A percentile compares a stretch with the other conserved stretches of the same genome.
These are phyloP conservation scores for Falco rusticolus DNA, from an alignment of 2,797 vertebrate genomes.

Conservation along the genomic window DNA sequence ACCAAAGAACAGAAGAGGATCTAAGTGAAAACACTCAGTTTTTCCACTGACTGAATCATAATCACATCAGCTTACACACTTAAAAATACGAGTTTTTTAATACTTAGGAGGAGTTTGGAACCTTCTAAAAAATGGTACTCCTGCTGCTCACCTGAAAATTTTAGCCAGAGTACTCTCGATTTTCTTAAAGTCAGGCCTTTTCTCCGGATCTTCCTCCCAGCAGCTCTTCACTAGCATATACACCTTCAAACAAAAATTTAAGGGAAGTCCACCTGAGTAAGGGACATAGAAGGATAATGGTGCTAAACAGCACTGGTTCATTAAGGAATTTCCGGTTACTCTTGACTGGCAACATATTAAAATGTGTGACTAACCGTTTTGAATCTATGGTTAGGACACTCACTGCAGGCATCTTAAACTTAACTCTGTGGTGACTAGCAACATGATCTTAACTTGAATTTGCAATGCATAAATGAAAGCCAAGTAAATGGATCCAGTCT, in stretches of 20 bases:
- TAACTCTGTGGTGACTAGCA: slow-evolving; percentile 15
- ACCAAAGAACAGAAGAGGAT: not conserved
- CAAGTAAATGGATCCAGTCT: not conserved
- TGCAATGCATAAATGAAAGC: slow-evolving; percentile 7
- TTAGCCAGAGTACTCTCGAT: slow-evolving; percentile 89
- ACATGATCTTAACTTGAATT: slow-evolving; percentile 7
- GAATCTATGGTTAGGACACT: slow-evolving; percentile 33
- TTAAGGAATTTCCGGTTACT: slow-evolving; percentile 31
- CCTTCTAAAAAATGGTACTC: not conserved
- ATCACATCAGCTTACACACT: not conserved
- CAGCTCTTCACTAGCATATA: slow-evolving; percentile 89
- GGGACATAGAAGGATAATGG: not conserved
- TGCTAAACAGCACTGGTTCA: not conserved
- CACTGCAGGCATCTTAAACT: not conserved
- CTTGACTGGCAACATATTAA: slow-evolving; percentile 36
- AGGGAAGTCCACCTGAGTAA: not conserved
- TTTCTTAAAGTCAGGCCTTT: slow-evolving; percentile 94
- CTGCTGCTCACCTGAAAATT: slow-evolving; percentile 88
- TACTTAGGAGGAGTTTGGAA: not conserved
- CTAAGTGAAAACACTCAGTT: not conserved
- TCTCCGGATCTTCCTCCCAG: slow-evolving; percentile 98
- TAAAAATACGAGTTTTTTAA: slow-evolving; percentile 9
- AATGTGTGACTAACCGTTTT: slow-evolving; percentile 37
- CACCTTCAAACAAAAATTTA: slow-evolving; percentile 78
- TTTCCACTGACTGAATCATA: not conserved